A percentile compares a stretch with the other conserved stretches of the same genome.
These are phyloP conservation scores for Furcula furcula DNA, from an alignment of 2,888 invertebrate species.

Conservation along the genomic window DNA sequence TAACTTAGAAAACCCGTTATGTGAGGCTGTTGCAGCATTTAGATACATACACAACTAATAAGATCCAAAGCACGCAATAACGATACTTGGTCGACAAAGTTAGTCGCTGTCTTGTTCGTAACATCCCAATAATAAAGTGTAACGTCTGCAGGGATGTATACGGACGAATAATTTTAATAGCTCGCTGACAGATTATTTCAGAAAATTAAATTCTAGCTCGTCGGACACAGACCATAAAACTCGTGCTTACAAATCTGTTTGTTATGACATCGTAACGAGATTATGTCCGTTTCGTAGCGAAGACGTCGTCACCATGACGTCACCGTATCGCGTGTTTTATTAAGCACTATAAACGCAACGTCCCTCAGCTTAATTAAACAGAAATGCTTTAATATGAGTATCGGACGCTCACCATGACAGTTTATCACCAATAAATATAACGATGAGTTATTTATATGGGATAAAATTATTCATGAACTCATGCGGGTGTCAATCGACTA, in stretches of 20 bases:
- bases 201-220: constrained; percentile 81
- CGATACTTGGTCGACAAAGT: constrained; percentile 28
- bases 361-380: constrained; percentile 58
- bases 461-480: constrained; percentile 54
- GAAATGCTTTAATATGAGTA: constrained; percentile 59
- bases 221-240: constrained; percentile 80
- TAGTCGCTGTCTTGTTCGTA: constrained; percentile 26
- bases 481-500: constrained; percentile 50
- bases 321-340: constrained; percentile 72
- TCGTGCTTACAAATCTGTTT: constrained; percentile 81
- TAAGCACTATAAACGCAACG: constrained; percentile 62
- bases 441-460: constrained; percentile 54
- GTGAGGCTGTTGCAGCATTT: neutral
- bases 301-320: constrained; percentile 70
- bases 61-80: constrained; percentile 7
- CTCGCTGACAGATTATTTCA: constrained; percentile 78
- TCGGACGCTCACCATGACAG: constrained; percentile 52
- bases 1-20: neutral
- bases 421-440: constrained; percentile 65
- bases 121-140: constrained; percentile 51
- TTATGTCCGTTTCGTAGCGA: constrained; percentile 76
- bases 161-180: constrained; percentile 78
- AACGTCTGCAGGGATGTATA: constrained; percentile 50
- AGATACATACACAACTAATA: neutral
- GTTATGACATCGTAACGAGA: constrained; percentile 81